Percentiles rank a stretch among this genome's conserved stretches.
Evolutionary conservation across 23 tunicate genomes (phyloP).

Genomic region (Ascidia mentula): DNA sequence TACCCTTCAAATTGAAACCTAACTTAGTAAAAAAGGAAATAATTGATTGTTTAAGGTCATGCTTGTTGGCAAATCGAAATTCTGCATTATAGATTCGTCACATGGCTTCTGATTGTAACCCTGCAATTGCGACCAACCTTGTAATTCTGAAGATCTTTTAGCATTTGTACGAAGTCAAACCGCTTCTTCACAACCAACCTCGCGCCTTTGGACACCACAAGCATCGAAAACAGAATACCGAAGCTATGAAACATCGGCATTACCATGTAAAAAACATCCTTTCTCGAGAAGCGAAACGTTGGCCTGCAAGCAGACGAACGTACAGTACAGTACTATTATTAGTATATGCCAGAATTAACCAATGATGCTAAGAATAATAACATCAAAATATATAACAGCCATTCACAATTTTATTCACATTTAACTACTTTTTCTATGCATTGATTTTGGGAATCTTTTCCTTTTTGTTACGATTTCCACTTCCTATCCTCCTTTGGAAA

Average conservation of each 20-base stretch:
- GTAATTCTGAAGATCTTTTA: constrained; percentile 34
- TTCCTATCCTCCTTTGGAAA: too few species aligned
- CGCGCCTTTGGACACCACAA: not conserved
- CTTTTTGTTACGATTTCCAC: too few species aligned
- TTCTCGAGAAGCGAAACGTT: not conserved
- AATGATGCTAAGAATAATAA: too few species aligned
- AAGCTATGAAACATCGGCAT: not conserved
- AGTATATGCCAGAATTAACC: not conserved
- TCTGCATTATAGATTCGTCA: too few species aligned
- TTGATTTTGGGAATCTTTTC: too few species aligned
- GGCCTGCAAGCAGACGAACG: not conserved
- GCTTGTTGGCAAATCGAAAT: too few species aligned
- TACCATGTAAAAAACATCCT: not conserved
- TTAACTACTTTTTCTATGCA: too few species aligned
- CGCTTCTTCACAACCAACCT: not conserved
- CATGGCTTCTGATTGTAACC: not conserved
- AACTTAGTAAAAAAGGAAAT: too few species aligned
- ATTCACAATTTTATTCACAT: too few species aligned
- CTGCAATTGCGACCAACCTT: constrained; percentile 13
- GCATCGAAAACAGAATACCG: not conserved
- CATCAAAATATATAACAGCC: too few species aligned
- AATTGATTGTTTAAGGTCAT: too few species aligned
- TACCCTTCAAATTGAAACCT: too few species aligned
- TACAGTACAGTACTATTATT: not conserved
- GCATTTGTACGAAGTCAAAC: constrained; percentile 12